These are phyloP conservation scores for Athalia circularis DNA, from an alignment of 2,888 invertebrate species.

Conservation along the genomic window DNA sequence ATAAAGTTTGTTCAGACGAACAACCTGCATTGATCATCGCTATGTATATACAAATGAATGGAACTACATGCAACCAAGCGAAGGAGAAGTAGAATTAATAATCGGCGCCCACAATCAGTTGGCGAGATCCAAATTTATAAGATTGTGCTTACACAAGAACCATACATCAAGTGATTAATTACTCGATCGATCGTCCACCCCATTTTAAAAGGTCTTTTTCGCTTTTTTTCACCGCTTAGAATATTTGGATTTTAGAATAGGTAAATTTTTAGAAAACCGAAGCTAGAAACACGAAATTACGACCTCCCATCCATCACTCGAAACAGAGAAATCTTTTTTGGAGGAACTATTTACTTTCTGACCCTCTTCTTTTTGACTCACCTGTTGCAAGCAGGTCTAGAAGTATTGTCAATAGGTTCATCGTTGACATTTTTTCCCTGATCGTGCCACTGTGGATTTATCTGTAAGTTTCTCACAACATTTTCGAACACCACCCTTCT, in stretches of 20 bases:
- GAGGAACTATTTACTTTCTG: not conserved
- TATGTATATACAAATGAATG: too few species aligned
- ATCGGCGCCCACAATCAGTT: conserved; percentile 11
- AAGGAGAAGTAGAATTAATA: not conserved
- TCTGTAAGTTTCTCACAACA: not conserved
- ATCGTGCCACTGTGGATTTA: not conserved
- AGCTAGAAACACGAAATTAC: too few species aligned
- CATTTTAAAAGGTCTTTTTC: not conserved
- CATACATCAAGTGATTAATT: too few species aligned
- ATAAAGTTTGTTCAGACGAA: too few species aligned
- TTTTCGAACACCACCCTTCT: not conserved
- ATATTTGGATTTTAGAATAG: too few species aligned
- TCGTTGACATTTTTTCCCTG: not conserved
- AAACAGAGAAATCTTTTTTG: not conserved
- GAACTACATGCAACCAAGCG: not conserved
- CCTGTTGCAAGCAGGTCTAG: conserved; percentile 29
- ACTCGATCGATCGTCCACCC: too few species aligned
- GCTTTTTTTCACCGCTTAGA: not conserved
- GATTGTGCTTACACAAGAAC: not conserved
- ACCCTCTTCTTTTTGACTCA: not conserved
- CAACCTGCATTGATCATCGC: too few species aligned
- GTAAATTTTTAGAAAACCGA: too few species aligned
- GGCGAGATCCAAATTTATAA: conserved; percentile 1
- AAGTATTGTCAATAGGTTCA: conserved; percentile 1
- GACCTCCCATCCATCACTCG: not conserved